phyloP scores from a whole-genome alignment of 2,797 vertebrate genomes.

The Cichlasoma orientale region DNA sequence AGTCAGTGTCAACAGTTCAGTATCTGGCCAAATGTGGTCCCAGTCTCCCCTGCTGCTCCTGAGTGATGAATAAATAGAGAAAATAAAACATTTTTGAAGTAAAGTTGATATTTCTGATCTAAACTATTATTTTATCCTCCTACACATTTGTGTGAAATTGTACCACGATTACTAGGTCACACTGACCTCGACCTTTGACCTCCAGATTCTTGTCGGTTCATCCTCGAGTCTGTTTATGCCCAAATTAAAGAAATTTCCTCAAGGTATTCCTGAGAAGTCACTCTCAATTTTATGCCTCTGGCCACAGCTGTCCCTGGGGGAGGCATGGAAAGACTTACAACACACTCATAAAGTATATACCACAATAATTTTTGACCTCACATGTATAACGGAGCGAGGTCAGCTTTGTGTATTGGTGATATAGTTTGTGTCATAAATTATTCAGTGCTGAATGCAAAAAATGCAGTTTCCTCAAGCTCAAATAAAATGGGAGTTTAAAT shows the following conservation, averaged over 20 bases:
- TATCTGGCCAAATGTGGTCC: background rate
- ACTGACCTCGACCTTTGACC: background rate
- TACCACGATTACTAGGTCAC: background rate
- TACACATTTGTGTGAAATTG: background rate
- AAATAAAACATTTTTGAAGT: background rate
- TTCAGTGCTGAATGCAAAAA: background rate
- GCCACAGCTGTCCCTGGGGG: background rate
- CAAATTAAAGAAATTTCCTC: background rate
- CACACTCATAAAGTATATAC: background rate
- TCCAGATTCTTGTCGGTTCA: background rate
- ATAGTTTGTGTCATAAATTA: background rate
- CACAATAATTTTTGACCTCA: background rate
- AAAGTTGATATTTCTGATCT: background rate
- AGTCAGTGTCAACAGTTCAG: background rate
- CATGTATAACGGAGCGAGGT: background rate
- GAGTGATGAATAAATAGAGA: background rate
- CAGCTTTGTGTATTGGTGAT: background rate
- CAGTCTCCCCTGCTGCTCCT: fast-evolving
- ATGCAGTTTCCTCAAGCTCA: no score
- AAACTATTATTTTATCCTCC: background rate
- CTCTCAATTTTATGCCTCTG: background rate
- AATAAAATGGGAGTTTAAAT: no score
- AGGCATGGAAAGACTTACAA: background rate
- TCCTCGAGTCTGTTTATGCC: background rate
- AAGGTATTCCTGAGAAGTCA: background rate